Base-by-base conservation (phyloP, 2,797 vertebrate species). In the Scleropages formosus region DNA sequence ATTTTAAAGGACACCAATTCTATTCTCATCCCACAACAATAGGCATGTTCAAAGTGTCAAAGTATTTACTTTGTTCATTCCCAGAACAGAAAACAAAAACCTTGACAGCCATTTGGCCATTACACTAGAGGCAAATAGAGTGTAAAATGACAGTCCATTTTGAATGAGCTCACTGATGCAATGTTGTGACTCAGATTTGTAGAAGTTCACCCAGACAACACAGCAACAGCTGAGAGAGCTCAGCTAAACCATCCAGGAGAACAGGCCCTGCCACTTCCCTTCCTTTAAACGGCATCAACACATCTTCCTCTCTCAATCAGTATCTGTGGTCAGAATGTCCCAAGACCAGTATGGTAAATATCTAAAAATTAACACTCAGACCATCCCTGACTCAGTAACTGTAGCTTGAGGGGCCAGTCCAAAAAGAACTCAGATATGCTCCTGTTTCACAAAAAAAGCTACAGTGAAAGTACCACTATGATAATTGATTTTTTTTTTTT, bases 1-100 rank as follows among this genome's bases (percentile, higher is more conserved):
- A 72, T 68, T 75, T 68, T 73, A 75, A 78, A 67, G 77, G 73
- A 88, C 86, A 87, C 90, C 89, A 6, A 39, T 89, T 86, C 85
- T 88, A 88, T 90, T 88, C 89, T 85, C 90, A 88, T 88, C 85
- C 84, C 87, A 87, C 86, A 89, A 87, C 89, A 87, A 89, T 90
- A 88, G 87, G 9, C 68, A 74, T 91, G 87, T 87, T 87, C 88
- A n/a, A n/a, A n/a, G 90, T 88, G 90, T 91, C 90, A 91, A 86
- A 90, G 88, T 90, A 88, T 91, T 88, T 91, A 88, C 90, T 89
- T 88, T 86, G 90, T 88, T 82, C 75, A 77, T 85, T 87, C 86
- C 85, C 85, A 60, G 82, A 83, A 81, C 11, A 85, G 81, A 68
- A 72, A 76, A 74, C 49, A 61, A 49, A 56, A 65, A 62, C n/a